phyloP scores from a whole-genome alignment of 2,113 vertebrate genomes.

The Nestor notabilis region DNA sequence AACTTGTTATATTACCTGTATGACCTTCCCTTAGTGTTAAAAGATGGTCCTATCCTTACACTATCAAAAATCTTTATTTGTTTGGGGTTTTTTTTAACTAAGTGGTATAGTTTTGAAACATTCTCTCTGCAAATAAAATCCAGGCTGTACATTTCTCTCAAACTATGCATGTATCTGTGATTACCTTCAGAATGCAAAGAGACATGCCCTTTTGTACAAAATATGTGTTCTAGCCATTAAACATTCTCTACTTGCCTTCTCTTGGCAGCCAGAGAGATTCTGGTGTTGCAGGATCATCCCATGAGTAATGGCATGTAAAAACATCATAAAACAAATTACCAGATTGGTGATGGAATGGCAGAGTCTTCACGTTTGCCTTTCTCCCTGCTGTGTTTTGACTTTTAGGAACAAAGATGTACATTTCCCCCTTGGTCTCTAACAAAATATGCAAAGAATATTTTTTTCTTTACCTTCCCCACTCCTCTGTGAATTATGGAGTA shows the following conservation, averaged over 20 bases:
- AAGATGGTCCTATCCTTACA: background rate
- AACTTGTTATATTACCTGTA: background rate
- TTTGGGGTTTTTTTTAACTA: background rate
- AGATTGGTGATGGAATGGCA: background rate
- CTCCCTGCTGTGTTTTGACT: background rate
- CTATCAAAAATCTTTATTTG: background rate
- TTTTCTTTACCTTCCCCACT: conserved; percentile 34
- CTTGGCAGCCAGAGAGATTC: background rate
- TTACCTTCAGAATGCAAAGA: background rate
- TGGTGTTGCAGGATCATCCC: background rate
- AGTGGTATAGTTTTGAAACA: background rate
- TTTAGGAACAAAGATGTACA: conserved; percentile 15
- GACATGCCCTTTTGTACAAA: background rate
- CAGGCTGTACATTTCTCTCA: background rate
- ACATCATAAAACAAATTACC: background rate
- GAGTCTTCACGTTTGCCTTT: background rate
- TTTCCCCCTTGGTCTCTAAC: background rate
- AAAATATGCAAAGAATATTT: background rate
- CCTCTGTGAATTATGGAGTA: conserved; percentile 64
- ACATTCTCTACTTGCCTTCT: background rate
- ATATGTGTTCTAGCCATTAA: background rate
- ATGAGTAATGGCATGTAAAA: background rate
- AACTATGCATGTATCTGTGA: background rate
- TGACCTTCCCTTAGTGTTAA: background rate
- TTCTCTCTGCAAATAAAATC: background rate